These are phyloP conservation scores for Onychostruthus taczanowskii DNA, from an alignment of 2,113 vertebrate genomes.

Conservation along the genomic window DNA sequence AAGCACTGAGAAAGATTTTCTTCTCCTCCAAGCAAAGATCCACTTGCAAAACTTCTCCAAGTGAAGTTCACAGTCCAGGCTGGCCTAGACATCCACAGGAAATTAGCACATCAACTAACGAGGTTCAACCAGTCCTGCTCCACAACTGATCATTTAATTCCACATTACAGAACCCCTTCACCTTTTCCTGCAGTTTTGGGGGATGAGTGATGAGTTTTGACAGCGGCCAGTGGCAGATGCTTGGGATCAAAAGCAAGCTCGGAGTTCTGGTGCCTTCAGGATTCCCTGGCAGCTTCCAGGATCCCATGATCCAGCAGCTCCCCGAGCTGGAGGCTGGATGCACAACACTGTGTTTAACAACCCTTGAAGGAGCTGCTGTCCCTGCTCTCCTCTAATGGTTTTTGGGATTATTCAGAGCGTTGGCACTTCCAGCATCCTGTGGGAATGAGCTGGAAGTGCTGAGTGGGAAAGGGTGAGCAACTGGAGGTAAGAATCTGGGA, in stretches of 20 bases:
- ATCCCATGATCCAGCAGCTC: background rate
- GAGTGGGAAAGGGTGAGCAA: background rate
- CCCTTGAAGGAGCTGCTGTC: slow-evolving; percentile 36
- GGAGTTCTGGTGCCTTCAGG: background rate
- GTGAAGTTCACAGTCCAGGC: slow-evolving; percentile 46
- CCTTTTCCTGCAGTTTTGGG: background rate
- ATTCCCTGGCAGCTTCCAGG: background rate
- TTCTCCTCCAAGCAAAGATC: background rate
- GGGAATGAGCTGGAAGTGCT: background rate
- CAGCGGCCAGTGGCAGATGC: background rate
- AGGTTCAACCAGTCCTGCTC: background rate
- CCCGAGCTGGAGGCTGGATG: background rate
- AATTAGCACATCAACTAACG: background rate
- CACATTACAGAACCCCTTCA: background rate
- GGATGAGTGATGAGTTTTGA: background rate
- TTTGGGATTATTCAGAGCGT: background rate
- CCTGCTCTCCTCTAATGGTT: background rate
- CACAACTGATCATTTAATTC: background rate
- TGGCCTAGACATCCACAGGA: background rate
- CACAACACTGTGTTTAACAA: background rate
- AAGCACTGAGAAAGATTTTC: slow-evolving; percentile 22
- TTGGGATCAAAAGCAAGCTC: background rate
- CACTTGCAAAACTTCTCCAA: slow-evolving; percentile 48
- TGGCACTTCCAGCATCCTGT: background rate
- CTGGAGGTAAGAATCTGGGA: background rate